phyloP scores from a whole-genome alignment of 2,113 vertebrate genomes.

The Pedionomus torquatus region DNA sequence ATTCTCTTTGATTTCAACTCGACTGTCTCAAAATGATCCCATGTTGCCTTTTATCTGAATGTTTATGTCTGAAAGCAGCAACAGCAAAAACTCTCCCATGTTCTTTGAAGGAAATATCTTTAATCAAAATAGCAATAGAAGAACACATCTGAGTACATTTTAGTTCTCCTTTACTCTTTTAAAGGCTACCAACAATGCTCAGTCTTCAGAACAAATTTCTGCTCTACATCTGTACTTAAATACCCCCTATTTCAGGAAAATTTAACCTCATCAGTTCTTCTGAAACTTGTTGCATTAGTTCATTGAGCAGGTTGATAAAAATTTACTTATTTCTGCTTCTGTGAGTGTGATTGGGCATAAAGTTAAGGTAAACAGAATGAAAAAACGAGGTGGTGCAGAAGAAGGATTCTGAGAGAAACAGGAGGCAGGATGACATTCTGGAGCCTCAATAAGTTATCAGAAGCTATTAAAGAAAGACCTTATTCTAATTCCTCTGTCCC shows the following conservation, averaged over 20 bases:
- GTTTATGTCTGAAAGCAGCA: conserved; percentile 34
- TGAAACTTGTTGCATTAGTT: neutral
- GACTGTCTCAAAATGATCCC: conserved; percentile 24
- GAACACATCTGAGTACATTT: neutral
- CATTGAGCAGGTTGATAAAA: neutral
- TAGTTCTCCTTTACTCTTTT: neutral
- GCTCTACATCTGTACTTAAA: neutral
- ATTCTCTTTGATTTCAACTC: conserved; percentile 39
- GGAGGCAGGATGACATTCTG: neutral
- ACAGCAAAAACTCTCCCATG: neutral
- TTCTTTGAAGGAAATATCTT: neutral
- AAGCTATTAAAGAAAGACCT: neutral
- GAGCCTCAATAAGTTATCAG: neutral
- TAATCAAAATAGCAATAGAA: neutral
- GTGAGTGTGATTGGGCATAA: neutral
- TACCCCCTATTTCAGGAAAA: neutral
- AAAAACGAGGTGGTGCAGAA: neutral
- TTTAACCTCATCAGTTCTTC: neutral
- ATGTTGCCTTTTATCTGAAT: conserved; percentile 31
- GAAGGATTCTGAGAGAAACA: neutral
- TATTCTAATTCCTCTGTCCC: neutral
- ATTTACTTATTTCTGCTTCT: neutral
- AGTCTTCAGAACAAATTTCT: neutral
- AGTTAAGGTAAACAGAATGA: neutral
- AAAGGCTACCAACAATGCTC: neutral